A percentile compares a stretch with the other conserved stretches of the same genome.
phyloP scores from a whole-genome alignment of 2,888 invertebrate species.

The Nesidiocoris tenuis region DNA sequence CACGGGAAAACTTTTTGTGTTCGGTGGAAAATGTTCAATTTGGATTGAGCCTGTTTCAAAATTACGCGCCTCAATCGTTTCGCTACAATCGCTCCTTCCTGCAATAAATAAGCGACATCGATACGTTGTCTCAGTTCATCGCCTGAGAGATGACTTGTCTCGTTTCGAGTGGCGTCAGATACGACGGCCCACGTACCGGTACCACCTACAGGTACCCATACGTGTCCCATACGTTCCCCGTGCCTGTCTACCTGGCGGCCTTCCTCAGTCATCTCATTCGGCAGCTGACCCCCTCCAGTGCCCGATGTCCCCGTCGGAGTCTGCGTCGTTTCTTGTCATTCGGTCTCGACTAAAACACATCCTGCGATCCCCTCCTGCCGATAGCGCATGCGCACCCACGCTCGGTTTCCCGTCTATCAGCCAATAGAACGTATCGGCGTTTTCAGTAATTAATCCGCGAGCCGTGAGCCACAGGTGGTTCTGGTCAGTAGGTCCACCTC shows the following conservation, averaged over 20 bases:
- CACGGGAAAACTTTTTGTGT: too few relatives aligned
- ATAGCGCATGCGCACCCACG: slow-evolving; percentile 16
- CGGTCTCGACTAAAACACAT: background rate
- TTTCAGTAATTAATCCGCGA: slow-evolving; percentile 40
- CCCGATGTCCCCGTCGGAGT: background rate
- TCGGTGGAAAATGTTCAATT: too few relatives aligned
- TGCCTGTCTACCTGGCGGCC: background rate
- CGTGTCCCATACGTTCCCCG: background rate
- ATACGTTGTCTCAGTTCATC: too few relatives aligned
- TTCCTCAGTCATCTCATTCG: background rate
- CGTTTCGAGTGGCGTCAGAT: too few relatives aligned
- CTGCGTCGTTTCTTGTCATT: background rate
- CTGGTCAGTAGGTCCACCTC: slow-evolving; percentile 24
- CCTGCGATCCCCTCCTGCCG: slow-evolving; percentile 1
- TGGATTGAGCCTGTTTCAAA: too few relatives aligned
- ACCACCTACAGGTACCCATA: too few relatives aligned
- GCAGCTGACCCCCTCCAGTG: background rate
- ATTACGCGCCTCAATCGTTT: too few relatives aligned
- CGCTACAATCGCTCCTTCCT: too few relatives aligned
- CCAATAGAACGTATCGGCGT: slow-evolving; percentile 38
- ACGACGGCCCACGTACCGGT: background rate
- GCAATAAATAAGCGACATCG: too few relatives aligned
- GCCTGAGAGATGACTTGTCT: too few relatives aligned
- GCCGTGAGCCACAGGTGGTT: slow-evolving; percentile 29
- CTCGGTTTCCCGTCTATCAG: slow-evolving; percentile 26